Conservation (phyloP, 1,140 invertebrate species). For the Ladona fulva region DNA sequence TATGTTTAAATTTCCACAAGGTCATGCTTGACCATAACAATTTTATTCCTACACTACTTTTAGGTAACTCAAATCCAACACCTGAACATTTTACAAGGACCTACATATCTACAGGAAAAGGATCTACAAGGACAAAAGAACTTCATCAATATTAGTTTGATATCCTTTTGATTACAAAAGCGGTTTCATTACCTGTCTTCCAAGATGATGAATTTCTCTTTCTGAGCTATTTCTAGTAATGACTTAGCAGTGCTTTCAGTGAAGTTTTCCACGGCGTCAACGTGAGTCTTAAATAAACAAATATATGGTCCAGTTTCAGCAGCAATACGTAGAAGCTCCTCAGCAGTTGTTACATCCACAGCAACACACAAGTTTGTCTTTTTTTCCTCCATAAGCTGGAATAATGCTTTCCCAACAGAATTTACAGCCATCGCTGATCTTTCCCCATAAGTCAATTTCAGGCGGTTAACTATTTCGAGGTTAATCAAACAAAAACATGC, state of each 20-base stretch:
- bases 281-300: slow-evolving; percentile 82
- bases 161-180: no score
- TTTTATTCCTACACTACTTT: no score
- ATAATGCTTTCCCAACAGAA: slow-evolving; percentile 53
- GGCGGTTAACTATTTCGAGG: slow-evolving; percentile 30
- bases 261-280: slow-evolving; percentile 82
- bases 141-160: no score
- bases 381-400: slow-evolving; percentile 73
- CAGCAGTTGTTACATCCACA: slow-evolving; percentile 60
- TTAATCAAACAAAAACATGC: neutral
- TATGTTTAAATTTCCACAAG: no score
- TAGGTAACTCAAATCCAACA: no score
- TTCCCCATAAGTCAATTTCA: slow-evolving; percentile 45
- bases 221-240: slow-evolving; percentile 57
- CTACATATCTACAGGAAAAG: no score
- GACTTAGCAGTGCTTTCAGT: slow-evolving; percentile 48
- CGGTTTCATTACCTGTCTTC: slow-evolving; percentile 81
- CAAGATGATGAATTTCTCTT: slow-evolving; percentile 83
- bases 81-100: no score
- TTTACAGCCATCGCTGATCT: slow-evolving; percentile 49
- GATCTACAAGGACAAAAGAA: no score
- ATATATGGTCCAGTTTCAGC: slow-evolving; percentile 72
- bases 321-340: slow-evolving; percentile 63
- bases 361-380: slow-evolving; percentile 82
- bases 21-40: no score